Conservation (phyloP, 1,140 invertebrate species). For the Caenorhabditis brenneri region DNA sequence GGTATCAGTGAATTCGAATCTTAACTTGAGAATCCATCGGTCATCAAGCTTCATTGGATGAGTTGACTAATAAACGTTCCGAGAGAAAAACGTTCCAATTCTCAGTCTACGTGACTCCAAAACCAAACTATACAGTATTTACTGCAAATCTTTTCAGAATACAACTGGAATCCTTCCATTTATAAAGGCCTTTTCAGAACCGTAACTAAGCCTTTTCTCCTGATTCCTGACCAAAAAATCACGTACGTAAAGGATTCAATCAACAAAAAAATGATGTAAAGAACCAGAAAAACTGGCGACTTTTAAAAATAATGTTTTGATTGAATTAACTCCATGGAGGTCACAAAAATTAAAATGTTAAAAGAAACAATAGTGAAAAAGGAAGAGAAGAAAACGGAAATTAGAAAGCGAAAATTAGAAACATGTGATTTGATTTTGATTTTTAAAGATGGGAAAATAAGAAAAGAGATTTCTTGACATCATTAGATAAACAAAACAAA, state of each 20-base stretch:
- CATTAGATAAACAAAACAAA: too few species aligned
- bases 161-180: background rate
- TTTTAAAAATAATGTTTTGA: background rate
- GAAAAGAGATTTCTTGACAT: background rate
- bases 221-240: background rate
- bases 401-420: background rate
- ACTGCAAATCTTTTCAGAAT: too few species aligned
- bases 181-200: background rate
- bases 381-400: background rate
- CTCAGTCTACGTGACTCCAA: too few species aligned
- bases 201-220: background rate
- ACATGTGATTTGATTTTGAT: background rate
- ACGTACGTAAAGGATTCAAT: background rate
- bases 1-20: too few species aligned
- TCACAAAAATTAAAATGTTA: background rate
- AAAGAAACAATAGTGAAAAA: too few species aligned
- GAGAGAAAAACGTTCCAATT: too few species aligned
- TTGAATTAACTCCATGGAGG: background rate
- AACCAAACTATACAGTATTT: too few species aligned
- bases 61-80: too few species aligned
- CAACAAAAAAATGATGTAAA: constrained; percentile 11
- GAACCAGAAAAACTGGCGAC: background rate
- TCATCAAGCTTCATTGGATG: too few species aligned
- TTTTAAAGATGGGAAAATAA: background rate
- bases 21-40: too few species aligned